Evolutionary conservation across 2,888 invertebrate species (phyloP).

Genomic region (Microctonus hyperodae): DNA sequence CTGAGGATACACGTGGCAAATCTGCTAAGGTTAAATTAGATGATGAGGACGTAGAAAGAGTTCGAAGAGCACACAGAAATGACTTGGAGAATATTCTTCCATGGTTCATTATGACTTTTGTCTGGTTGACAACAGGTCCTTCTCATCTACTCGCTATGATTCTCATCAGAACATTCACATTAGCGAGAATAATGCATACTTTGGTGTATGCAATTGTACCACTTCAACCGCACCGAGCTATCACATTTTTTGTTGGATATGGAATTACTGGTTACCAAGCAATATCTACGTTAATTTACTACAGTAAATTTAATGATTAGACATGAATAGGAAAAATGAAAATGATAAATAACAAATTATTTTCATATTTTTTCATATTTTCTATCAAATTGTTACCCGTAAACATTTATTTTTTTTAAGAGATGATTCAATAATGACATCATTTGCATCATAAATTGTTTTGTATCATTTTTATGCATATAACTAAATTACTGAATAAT

Average conservation of each 20-base stretch:
- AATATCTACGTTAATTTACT: slow-evolving; percentile 41
- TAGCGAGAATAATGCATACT: slow-evolving; percentile 65
- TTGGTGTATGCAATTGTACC: slow-evolving; percentile 64
- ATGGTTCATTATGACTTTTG: slow-evolving; percentile 64
- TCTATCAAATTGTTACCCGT: neutral
- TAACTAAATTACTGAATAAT: too few species aligned
- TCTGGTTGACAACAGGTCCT: slow-evolving; percentile 67
- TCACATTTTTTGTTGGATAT: slow-evolving; percentile 61
- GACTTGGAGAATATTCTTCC: slow-evolving; percentile 68
- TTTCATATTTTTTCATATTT: neutral
- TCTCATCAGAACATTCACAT: slow-evolving; percentile 65
- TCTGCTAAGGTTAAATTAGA: slow-evolving; percentile 39
- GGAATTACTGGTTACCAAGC: slow-evolving; percentile 62
- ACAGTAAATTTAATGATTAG: too few species aligned
- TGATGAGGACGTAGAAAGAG: slow-evolving; percentile 65
- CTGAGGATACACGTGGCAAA: slow-evolving; percentile 45
- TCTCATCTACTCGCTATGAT: slow-evolving; percentile 60
- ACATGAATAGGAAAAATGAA: too few species aligned
- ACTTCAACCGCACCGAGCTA: slow-evolving; percentile 65
- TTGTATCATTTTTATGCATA: too few species aligned
- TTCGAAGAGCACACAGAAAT: slow-evolving; percentile 67
- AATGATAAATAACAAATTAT: too few species aligned
- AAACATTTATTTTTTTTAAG: too few species aligned
- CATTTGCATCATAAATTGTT: too few species aligned
- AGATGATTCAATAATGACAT: too few species aligned